phyloP scores from a whole-genome alignment of 2,113 vertebrate genomes.

The Sceloporus undulatus region DNA sequence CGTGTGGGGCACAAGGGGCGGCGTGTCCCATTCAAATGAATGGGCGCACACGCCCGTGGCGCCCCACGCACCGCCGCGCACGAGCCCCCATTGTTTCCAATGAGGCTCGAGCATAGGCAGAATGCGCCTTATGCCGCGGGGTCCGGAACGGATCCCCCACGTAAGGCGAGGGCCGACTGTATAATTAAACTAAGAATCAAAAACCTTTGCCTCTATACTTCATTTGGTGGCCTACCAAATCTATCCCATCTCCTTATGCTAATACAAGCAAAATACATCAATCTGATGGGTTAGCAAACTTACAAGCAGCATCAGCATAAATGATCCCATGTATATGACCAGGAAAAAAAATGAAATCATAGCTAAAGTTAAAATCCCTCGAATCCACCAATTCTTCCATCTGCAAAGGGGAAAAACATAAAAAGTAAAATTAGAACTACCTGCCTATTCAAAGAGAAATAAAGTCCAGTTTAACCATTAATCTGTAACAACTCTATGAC shows the following conservation, averaged over 20 bases:
- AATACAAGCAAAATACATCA: slow-evolving; percentile 16
- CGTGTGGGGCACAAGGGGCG: too few species aligned
- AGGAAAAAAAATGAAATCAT: slow-evolving; percentile 95
- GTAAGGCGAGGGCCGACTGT: too few species aligned
- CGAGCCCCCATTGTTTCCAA: too few species aligned
- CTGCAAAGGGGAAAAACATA: slow-evolving; percentile 73
- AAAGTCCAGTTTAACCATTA: neutral
- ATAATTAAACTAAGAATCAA: neutral
- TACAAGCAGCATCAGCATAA: slow-evolving; percentile 92
- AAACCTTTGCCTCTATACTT: neutral
- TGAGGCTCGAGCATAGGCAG: too few species aligned
- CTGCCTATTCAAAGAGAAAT: neutral
- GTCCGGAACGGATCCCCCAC: too few species aligned
- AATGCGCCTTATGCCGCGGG: too few species aligned
- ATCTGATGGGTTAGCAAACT: slow-evolving; percentile 60
- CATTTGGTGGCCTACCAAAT: neutral
- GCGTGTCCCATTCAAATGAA: too few species aligned
- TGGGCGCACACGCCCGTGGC: too few species aligned
- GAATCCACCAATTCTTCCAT: slow-evolving; percentile 99
- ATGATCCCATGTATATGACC: slow-evolving; percentile 93
- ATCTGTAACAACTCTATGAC: neutral
- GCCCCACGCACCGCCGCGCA: too few species aligned
- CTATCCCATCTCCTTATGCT: rapidly evolving
- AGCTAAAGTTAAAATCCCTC: slow-evolving; percentile 92
- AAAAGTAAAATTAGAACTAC: neutral